A percentile compares a stretch with the other conserved stretches of the same genome.
These are phyloP conservation scores for Graptemys geographica DNA, from an alignment of 2,797 vertebrate genomes.

Conservation along the genomic window DNA sequence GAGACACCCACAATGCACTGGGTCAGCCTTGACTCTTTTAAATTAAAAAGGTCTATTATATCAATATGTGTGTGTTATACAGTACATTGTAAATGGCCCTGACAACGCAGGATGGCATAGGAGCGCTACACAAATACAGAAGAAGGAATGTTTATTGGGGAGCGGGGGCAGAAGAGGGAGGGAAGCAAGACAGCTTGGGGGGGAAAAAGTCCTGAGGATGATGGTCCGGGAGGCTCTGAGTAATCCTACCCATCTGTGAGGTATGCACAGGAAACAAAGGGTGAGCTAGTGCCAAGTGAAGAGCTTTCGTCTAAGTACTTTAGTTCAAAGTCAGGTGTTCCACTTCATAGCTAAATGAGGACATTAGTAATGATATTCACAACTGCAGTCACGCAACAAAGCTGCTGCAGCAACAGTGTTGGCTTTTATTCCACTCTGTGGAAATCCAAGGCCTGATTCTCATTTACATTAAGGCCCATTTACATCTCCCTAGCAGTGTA, in stretches of 20 bases:
- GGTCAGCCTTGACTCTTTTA: not conserved
- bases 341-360: conserved; percentile 3
- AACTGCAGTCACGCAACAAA: not conserved
- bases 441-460: not conserved
- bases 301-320: not conserved
- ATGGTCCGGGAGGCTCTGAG: conserved; percentile 18
- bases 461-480: conserved; percentile 35
- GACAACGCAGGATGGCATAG: not conserved
- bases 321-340: not conserved
- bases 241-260: conserved; percentile 30
- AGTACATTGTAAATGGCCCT: not conserved
- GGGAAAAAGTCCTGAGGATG: conserved; percentile 11
- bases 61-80: not conserved
- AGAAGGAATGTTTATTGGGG: conserved; percentile 58
- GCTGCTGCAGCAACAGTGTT: conserved; percentile 6
- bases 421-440: not conserved
- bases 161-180: conserved; percentile 32
- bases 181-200: conserved; percentile 39
- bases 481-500: conserved; percentile 28
- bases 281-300: not conserved
- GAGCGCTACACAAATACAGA: not conserved
- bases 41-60: not conserved
- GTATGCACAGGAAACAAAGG: conserved; percentile 29
- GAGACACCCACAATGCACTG: not conserved
- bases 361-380: not conserved